Base-by-base conservation (phyloP, 1,140 invertebrate species). In the Drosophila athabasca region DNA sequence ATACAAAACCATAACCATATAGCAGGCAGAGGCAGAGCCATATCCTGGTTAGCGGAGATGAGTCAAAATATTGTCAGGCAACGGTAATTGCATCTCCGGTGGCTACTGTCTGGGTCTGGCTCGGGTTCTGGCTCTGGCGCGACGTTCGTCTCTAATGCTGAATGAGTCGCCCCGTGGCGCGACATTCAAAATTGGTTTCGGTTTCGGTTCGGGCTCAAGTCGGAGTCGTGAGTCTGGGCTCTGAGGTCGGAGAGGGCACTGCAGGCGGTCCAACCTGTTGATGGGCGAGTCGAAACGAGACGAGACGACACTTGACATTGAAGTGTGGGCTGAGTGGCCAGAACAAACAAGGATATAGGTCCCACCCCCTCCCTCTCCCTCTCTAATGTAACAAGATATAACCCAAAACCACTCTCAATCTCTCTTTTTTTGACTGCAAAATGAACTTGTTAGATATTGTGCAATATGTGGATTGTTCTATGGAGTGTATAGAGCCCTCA, bases 261-360 rank as follows among this genome's bases (percentile, higher is more conserved):
- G 22, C 66, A 65, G 80, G 80, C 80, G 82, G 82, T 85, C 66
- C 79, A 87, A 87, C 83, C 83, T 87, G 83, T 87, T 87, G 83
- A 79, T 79, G 59, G 72, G 31, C 9, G 31, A 31, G 31, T 9
- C 31, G 31, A 31, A 8, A 2, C 29, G 29, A 2, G 31, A 31
- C 31, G 31, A 13, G 2, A 13, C 35, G 31, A 39, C 83, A 85
- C 82, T 85, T 87, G 71, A 84, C 76, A 84, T 84, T 67, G 11
- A 73, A 67, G 68, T 62, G 49, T 29, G 49, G 51, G 6, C 64
- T 57, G 44, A 69, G 66, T 69, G 66, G 80, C 53, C 31, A 69
- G 66, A 2, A 31, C 73, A 77, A 72, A 80, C 59, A 61, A 61
- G 77, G 58, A 62, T 48, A 19, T 19, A 22, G 53, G 26, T n/a